A percentile compares a stretch with the other conserved stretches of the same genome.
phyloP scores from a whole-genome alignment of 2,888 invertebrate species.

The Mylabris sibirica region DNA sequence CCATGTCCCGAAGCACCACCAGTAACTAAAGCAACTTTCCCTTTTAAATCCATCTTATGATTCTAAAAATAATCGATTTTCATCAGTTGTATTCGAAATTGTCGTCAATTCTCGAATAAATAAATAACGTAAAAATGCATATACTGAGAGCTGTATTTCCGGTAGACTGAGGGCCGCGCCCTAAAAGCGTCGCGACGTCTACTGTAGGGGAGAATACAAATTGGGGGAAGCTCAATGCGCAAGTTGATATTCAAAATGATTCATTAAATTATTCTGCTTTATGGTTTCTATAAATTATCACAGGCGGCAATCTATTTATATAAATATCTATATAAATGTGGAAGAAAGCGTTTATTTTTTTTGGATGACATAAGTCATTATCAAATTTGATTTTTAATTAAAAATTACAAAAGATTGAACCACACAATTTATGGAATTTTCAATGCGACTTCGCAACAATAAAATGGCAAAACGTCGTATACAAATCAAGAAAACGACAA shows the following conservation, averaged over 20 bases:
- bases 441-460: constrained; percentile 41
- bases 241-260: constrained; percentile 25
- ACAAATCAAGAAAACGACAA: constrained; percentile 24
- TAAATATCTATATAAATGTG: too few relatives aligned
- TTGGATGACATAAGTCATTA: constrained; percentile 16
- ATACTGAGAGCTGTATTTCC: neutral
- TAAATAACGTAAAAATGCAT: neutral
- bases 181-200: constrained; percentile 44
- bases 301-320: neutral
- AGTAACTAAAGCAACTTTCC: constrained; percentile 76
- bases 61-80: neutral
- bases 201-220: constrained; percentile 22
- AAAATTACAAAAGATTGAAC: constrained; percentile 39
- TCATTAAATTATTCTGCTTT: constrained; percentile 26
- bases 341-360: neutral
- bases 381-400: constrained; percentile 24
- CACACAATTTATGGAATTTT: constrained; percentile 45
- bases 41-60: constrained; percentile 72
- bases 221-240: constrained; percentile 26
- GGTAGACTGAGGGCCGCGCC: constrained; percentile 39
- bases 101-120: neutral
- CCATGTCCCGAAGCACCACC: constrained; percentile 80
- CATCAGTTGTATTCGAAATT: neutral
- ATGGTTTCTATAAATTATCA: constrained; percentile 12
- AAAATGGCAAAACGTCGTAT: constrained; percentile 30